Evolutionary conservation across 2,888 invertebrate species (phyloP).

Genomic region (Ophioninae sp.): DNA sequence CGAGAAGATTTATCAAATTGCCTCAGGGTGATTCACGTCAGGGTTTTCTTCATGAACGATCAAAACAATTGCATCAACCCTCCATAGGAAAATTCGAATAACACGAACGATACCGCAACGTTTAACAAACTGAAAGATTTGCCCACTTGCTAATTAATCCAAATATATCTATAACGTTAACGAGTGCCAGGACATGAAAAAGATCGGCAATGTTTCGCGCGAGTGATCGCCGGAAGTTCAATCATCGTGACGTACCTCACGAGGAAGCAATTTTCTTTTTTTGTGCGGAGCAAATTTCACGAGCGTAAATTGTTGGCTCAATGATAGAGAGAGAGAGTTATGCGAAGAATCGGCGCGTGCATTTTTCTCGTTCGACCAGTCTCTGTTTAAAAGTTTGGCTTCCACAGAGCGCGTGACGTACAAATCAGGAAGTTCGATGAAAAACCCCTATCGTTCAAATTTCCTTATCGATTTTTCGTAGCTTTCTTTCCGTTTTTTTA

Average conservation of each 20-base stretch:
- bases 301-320: background rate
- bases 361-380: background rate
- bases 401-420: background rate
- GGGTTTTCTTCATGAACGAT: background rate
- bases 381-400: background rate
- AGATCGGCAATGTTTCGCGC: background rate
- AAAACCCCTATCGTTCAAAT: background rate
- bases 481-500: constrained; percentile 19
- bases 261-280: background rate
- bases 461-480: constrained; percentile 22
- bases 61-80: background rate
- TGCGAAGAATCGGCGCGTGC: background rate
- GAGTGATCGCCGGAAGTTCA: background rate
- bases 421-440: background rate
- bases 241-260: background rate
- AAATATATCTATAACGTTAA: background rate
- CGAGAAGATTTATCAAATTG: too few relatives aligned
- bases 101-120: background rate
- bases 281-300: background rate
- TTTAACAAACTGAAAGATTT: background rate
- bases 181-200: background rate
- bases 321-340: background rate
- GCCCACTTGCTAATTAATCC: background rate
- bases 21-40: background rate
- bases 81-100: background rate